Evolutionary conservation across 2,797 vertebrate species (phyloP), one percentile per base, ranked within the genome.

Genomic region (Sphaeramia orbicularis): DNA sequence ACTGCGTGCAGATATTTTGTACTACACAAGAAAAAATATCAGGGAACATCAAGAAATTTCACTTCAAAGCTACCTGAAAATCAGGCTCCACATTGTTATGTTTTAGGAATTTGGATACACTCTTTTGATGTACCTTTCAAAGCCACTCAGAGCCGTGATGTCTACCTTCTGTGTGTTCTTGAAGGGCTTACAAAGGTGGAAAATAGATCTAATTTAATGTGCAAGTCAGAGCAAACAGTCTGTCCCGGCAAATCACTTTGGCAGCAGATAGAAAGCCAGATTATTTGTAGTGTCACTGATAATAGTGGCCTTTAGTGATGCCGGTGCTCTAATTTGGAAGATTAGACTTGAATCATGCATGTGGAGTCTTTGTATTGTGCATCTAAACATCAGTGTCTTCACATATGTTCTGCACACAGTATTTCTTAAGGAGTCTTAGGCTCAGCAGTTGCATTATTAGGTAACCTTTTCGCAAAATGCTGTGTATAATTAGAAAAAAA

Each of bases 51-150:
- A 74, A 76, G 73, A 85, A 75, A 86, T 78, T 71, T 83, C 63
- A 91, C 89, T 92, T 93, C 91, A 93, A 93, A 93, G 89, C 81
- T 14, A 38, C 30, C 57, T 42, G 35, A 52, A 86, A 87, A 87
- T 86, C 87, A 71, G 70, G 52, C 77, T 74, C 72, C 81, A 81
- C 68, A 83, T 88, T 90, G 82, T 88, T 83, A 67, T 83, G 69
- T 87, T 89, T 89, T 58, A 83, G 74, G 67, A 81, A 89, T 91
- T 85, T 88, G 76, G 83, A 89, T 86, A 51, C 59, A 64, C 27
- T 78, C 86, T 87, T 90, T 93, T 93, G 91, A 94, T 93, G 92
- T 93, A 59, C 73, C 83, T 90, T 92, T 93, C 91, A 92, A 90
- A 92, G 85, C 74, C 86, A 86, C 69, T 83, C 71, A 77, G 71